Evolutionary conservation across 2,113 vertebrate species (phyloP), one percentile per base, ranked within the genome.

Genomic region (Gymnarchus niloticus): DNA sequence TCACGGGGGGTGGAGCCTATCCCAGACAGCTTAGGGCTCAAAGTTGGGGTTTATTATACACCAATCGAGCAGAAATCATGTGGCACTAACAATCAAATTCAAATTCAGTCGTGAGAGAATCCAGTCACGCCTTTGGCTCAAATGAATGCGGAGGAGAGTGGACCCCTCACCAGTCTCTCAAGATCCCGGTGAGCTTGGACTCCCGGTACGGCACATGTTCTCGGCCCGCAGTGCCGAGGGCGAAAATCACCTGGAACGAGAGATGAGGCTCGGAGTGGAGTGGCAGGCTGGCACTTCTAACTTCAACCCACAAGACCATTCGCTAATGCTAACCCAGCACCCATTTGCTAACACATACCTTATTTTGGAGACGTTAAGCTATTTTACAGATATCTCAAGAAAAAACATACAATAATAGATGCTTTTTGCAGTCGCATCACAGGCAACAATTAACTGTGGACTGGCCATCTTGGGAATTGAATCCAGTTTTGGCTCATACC

Each of bases 131-230:
- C 44, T 49, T 51, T 21, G 51, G 23, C 9, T 28, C 49, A 37
- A 37, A 12, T 0, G 0, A 7, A 56, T 17, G 28, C 33, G 25
- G 48, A 17, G 78, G 9, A 21, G 41, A 44, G 14, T 54, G 46
- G 56, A 59, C n/a, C 33, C 8, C 88, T 88, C 84, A 92, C 91
- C 91, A 91, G 86, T 91, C 90, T 84, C 88, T 89, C 76, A 92
- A 80, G 81, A 89, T 87, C 49, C 91, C 87, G 48, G 91, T 92
- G 76, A 91, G 89, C 85, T 92, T 92, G 65, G 91, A 92, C 86
- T 92, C 91, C 88, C 91, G 86, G 87, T 92, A 92, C 12, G 90
- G 90, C 28, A 92, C 73, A 28, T 92, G 91, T 33, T 91, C 90
- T 28, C 85, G 87, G 46, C 87, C 89, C 33, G 77, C 48, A 28